Percentiles rank a stretch among this genome's conserved stretches.
Evolutionary conservation across 2,888 invertebrate species (phyloP).

Genomic region (Drosophila pseudotakahashii): DNA sequence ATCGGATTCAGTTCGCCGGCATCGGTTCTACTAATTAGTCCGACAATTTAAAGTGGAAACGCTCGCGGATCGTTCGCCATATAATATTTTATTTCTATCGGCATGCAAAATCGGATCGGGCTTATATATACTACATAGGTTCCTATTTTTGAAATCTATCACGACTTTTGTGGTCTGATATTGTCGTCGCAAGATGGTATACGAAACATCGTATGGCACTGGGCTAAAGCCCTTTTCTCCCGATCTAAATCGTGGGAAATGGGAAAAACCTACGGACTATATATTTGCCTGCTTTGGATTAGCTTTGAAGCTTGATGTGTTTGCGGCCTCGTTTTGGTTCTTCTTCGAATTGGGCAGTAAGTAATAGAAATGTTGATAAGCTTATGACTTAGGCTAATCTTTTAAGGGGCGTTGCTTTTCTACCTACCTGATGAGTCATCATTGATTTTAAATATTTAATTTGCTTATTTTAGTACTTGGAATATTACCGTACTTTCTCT

Average conservation of each 20-base stretch:
- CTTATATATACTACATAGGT: neutral
- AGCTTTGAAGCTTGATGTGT: conserved; percentile 92
- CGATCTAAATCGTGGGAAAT: conserved; percentile 86
- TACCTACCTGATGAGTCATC: neutral
- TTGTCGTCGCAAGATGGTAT: conserved; percentile 65
- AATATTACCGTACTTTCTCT: conserved; percentile 66
- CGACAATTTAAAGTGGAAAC: conserved; percentile 59
- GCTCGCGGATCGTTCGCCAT: conserved; percentile 22
- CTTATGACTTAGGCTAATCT: conserved; percentile 23
- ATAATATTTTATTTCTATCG: conserved; percentile 10
- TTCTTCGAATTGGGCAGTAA: conserved; percentile 76
- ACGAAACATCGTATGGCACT: conserved; percentile 81
- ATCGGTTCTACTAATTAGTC: conserved; percentile 75
- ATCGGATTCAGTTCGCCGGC: conserved; percentile 66
- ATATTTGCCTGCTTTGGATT: conserved; percentile 91
- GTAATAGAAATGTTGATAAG: conserved; percentile 43
- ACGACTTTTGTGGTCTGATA: neutral
- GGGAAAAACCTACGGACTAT: conserved; percentile 91
- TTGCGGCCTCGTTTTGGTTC: conserved; percentile 87
- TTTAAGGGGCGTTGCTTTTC: conserved; percentile 32
- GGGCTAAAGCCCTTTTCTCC: conserved; percentile 81
- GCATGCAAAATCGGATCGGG: neutral
- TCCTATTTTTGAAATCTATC: neutral
- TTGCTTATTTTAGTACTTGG: conserved; percentile 59
- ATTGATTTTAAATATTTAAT: neutral